These are phyloP conservation scores for Himalopsyche tibetana DNA, from an alignment of 2,888 invertebrate species.

Conservation along the genomic window DNA sequence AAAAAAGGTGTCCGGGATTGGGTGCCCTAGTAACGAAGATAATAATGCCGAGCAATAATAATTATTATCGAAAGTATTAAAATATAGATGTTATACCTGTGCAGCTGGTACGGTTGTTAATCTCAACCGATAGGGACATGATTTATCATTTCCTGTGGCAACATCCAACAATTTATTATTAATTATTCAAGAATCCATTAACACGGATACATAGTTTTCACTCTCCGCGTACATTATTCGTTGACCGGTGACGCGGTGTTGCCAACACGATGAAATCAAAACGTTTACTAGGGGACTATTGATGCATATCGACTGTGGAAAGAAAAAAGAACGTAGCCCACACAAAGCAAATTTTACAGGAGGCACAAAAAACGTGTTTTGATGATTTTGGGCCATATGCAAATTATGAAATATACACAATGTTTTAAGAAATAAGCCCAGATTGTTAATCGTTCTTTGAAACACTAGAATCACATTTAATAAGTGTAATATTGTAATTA, in stretches of 20 bases:
- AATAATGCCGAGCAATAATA: neutral
- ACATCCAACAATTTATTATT: slow-evolving; percentile 24
- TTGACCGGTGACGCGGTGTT: neutral
- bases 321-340: too few species aligned
- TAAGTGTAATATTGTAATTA: too few species aligned
- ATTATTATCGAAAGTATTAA: slow-evolving; percentile 10
- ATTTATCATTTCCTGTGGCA: slow-evolving; percentile 26
- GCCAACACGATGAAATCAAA: neutral
- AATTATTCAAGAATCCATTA: slow-evolving; percentile 33
- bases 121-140: neutral
- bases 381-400: too few species aligned
- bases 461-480: too few species aligned
- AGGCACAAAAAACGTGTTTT: too few species aligned
- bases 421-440: too few species aligned
- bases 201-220: neutral
- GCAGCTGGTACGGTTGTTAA: neutral
- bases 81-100: neutral
- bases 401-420: too few species aligned
- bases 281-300: too few species aligned
- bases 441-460: too few species aligned
- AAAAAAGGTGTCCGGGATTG: too few species aligned
- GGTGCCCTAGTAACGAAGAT: neutral
- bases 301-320: too few species aligned
- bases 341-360: too few species aligned
- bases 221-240: neutral